These are phyloP conservation scores for Plodia interpunctella DNA, from an alignment of 1,140 invertebrate genomes.

Conservation along the genomic window DNA sequence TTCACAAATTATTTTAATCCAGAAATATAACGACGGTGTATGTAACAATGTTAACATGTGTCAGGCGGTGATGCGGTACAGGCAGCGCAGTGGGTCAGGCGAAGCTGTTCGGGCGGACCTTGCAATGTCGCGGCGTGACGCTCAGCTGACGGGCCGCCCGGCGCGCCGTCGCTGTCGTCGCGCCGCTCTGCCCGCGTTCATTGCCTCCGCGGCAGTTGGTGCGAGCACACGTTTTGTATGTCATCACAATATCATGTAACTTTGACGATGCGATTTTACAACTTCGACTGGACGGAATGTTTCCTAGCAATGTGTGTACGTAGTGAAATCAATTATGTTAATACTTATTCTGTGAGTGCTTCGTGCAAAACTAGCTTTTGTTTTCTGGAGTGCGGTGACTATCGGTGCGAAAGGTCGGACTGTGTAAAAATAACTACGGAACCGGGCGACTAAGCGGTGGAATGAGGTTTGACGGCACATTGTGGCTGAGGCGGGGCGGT, in stretches of 20 bases:
- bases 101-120: constrained; percentile 72
- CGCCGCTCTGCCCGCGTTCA: constrained; percentile 57
- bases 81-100: constrained; percentile 63
- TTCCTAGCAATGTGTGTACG: constrained; percentile 17
- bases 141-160: constrained; percentile 67
- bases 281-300: constrained; percentile 22
- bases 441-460: constrained; percentile 71
- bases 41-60: background rate
- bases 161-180: constrained; percentile 43
- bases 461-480: constrained; percentile 75
- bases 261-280: constrained; percentile 12
- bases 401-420: constrained; percentile 75
- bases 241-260: constrained; percentile 13
- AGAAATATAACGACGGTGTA: background rate
- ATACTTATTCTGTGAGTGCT: constrained; percentile 47
- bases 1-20: too few species aligned
- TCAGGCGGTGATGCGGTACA: constrained; percentile 32
- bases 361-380: constrained; percentile 46
- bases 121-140: constrained; percentile 77
- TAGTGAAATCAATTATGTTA: constrained; percentile 17
- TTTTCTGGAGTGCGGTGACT: constrained; percentile 66
- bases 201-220: constrained; percentile 63
- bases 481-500: constrained; percentile 72
- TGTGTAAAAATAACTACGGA: constrained; percentile 77
- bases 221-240: constrained; percentile 52